Conservation (phyloP, 2,113 vertebrate species). For the Chrysemys picta region DNA sequence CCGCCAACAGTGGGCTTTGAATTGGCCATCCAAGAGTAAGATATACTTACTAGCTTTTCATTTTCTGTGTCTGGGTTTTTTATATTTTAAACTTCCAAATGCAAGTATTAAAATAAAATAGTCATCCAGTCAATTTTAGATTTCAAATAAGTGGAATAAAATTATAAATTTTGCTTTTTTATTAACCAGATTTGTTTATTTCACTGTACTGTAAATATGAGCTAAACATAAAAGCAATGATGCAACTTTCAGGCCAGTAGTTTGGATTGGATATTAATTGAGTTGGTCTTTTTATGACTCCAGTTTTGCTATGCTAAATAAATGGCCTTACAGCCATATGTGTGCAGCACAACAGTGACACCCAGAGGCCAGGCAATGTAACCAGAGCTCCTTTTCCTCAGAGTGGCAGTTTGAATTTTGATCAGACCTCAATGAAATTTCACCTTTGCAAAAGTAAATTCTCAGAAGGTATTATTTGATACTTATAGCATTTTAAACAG, state of each 20-base stretch:
- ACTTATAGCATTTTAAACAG: fast-evolving
- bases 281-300: background rate
- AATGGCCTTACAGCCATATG: background rate
- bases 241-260: constrained; percentile 18
- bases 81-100: background rate
- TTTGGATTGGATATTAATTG: constrained; percentile 15
- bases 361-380: constrained; percentile 34
- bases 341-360: constrained; percentile 50
- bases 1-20: fast-evolving
- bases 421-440: background rate
- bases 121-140: background rate
- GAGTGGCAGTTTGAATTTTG: background rate
- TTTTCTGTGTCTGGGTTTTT: background rate
- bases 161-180: fast-evolving
- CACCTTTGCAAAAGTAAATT: constrained; percentile 3
- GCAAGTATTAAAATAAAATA: background rate
- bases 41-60: fast-evolving
- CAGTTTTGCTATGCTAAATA: background rate
- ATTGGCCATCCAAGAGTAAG: background rate
- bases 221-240: background rate
- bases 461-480: background rate
- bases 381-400: background rate
- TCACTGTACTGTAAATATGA: constrained; percentile 27
- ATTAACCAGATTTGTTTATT: background rate
- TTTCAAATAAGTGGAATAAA: background rate